Conservation (phyloP, 2,888 invertebrate genomes). For the Andricus curvator region DNA sequence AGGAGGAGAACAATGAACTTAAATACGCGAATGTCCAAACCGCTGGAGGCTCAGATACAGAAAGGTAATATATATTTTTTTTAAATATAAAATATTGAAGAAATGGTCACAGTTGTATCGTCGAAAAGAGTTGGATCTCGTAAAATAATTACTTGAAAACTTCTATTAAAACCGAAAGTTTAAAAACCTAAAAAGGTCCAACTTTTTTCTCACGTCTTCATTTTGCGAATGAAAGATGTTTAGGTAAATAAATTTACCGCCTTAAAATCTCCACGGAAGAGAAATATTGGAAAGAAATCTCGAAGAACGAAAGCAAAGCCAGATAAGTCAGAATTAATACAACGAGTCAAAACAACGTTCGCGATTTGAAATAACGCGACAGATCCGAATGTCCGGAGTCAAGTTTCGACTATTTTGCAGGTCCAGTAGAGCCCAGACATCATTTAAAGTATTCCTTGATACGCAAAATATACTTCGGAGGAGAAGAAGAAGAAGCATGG, state of each 20-base stretch:
- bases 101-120: constrained; percentile 22
- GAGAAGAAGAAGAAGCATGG: constrained; percentile 51
- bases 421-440: constrained; percentile 67
- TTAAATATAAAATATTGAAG: not conserved
- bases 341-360: not conserved
- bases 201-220: not conserved
- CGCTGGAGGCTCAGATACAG: not conserved
- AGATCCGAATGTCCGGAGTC: constrained; percentile 63
- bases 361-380: constrained; percentile 37
- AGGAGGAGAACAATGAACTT: not conserved
- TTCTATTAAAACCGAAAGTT: not conserved
- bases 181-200: not conserved
- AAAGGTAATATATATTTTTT: constrained; percentile 14
- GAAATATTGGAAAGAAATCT: constrained; percentile 3
- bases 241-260: not conserved
- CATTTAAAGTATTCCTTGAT: constrained; percentile 69
- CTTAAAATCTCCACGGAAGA: constrained; percentile 5
- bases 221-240: not conserved
- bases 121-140: not conserved
- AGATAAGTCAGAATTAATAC: not conserved
- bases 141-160: not conserved
- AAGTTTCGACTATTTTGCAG: constrained; percentile 75
- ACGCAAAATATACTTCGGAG: constrained; percentile 67
- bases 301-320: not conserved
- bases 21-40: not conserved